Evolutionary conservation across 2,113 vertebrate species (phyloP), one percentile per base, ranked within the genome.

Genomic region (Lampris incognitus): DNA sequence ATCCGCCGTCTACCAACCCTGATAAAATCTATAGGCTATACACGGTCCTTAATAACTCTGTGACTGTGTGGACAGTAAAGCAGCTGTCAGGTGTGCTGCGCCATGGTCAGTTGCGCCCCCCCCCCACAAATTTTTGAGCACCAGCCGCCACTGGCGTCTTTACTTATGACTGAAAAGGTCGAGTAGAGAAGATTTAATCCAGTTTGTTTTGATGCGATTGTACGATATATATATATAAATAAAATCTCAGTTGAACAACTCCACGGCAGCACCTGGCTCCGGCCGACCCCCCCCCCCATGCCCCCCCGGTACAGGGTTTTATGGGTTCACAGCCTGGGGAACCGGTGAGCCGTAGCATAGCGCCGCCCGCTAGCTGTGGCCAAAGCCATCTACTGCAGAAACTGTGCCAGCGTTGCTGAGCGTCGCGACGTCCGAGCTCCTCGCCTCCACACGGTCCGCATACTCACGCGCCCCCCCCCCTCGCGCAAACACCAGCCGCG

Each of bases 401-500:
- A 84, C 73, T 81, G 84, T 88, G 79, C 78, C 81, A 83, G 66
- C 60, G 78, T 84, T 78, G 73, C 72, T 78, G 75, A 7, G 66
- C 71, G 69, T 83, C 81, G 77, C 74, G 66, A 80, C 40, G 76
- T 85, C 69, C 66, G 81, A 48, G 58, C 59, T 51, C 50, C 60
- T 41, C 72, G 62, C 84, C 87, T 72, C 72, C 82, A 83, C 67
- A 60, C 73, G 58, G 66, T 84, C 66, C 73, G 67, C 76, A 64
- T 69, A 44, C 80, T 59, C 76, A 74, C 76, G 82, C 85, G 76
- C 87, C 87, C 75, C 90, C 76, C 83, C 85, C 75, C 90, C 88
- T 86, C 91, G 88, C 85, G 66, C 88, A 89, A 89, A 93, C 87
- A 91, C 92, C 93, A 94, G 94, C 92, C 94, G 94, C 94, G 92